Conservation (phyloP, 2,888 invertebrate genomes). For the Agelastica alni region DNA sequence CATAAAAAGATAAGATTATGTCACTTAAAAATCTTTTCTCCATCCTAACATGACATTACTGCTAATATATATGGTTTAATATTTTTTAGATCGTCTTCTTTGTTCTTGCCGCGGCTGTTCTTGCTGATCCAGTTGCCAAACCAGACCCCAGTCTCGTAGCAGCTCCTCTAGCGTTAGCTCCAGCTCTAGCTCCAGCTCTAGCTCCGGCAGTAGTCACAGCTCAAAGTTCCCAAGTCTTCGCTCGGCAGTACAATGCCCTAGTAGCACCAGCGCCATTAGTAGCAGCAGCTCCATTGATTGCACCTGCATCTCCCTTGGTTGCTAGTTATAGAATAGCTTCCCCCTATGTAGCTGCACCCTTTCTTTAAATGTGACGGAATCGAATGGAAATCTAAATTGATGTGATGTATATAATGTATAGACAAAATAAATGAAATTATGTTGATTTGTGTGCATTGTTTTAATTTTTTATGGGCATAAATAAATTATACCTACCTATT, state of each 20-base stretch:
- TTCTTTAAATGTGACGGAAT: neutral
- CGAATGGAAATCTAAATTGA: no score
- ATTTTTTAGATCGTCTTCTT: slow-evolving; percentile 7
- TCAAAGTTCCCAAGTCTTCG: slow-evolving; percentile 66
- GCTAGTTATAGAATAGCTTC: neutral
- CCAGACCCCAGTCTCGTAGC: slow-evolving; percentile 2
- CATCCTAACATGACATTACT: no score
- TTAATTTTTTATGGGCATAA: no score
- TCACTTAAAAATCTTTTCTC: no score
- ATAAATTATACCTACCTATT: no score
- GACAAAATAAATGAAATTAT: no score
- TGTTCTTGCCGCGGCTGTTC: neutral
- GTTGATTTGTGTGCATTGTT: no score
- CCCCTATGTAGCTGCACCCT: neutral
- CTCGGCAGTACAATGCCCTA: slow-evolving; percentile 48
- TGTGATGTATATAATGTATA: no score
- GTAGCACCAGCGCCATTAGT: slow-evolving; percentile 33
- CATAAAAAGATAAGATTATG: no score
- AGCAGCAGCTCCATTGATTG: slow-evolving; percentile 48
- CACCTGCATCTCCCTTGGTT: slow-evolving; percentile 45
- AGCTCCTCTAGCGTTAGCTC: slow-evolving; percentile 3
- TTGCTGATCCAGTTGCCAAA: slow-evolving; percentile 1
- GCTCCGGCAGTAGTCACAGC: slow-evolving; percentile 62
- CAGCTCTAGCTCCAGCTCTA: slow-evolving; percentile 17
- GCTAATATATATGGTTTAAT: no score